A percentile compares a stretch with the other conserved stretches of the same genome.
phyloP scores from a whole-genome alignment of 2,797 vertebrate species.

The Rachycentron canadum region DNA sequence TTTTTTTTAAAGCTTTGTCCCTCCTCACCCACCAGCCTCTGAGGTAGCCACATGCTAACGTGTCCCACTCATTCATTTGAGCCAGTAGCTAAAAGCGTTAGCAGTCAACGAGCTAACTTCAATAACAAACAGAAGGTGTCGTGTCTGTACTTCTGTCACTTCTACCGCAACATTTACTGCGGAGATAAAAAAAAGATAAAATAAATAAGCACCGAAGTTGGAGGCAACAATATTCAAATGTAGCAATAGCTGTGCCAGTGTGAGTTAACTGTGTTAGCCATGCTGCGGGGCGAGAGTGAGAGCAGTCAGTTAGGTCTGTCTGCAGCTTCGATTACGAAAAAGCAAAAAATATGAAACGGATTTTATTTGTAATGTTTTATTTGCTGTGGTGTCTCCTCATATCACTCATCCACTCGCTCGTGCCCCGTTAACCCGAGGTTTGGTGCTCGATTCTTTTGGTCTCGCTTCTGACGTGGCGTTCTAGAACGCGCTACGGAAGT shows the following conservation, averaged over 20 bases:
- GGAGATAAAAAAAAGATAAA: too few species aligned
- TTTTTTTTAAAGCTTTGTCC: background rate
- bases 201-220: background rate
- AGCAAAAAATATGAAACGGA: rapidly evolving
- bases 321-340: background rate
- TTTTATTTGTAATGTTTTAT: background rate
- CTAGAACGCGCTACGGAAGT: slow-evolving; percentile 72
- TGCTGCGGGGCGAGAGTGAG: background rate
- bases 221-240: background rate
- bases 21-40: background rate
- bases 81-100: slow-evolving; percentile 29
- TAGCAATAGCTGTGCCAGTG: background rate
- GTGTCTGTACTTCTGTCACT: background rate
- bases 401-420: background rate
- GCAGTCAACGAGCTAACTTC: slow-evolving; percentile 13
- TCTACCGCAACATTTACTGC: background rate
- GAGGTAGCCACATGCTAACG: slow-evolving; percentile 56
- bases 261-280: background rate
- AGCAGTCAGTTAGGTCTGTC: background rate
- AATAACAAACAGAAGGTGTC: background rate
- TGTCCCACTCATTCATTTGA: slow-evolving; percentile 73
- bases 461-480: slow-evolving; percentile 84
- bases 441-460: slow-evolving; percentile 65
- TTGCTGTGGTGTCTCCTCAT: background rate
- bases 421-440: slow-evolving; percentile 23